phyloP scores from a whole-genome alignment of 2,888 invertebrate species.

The Protodeltote pygarga region DNA sequence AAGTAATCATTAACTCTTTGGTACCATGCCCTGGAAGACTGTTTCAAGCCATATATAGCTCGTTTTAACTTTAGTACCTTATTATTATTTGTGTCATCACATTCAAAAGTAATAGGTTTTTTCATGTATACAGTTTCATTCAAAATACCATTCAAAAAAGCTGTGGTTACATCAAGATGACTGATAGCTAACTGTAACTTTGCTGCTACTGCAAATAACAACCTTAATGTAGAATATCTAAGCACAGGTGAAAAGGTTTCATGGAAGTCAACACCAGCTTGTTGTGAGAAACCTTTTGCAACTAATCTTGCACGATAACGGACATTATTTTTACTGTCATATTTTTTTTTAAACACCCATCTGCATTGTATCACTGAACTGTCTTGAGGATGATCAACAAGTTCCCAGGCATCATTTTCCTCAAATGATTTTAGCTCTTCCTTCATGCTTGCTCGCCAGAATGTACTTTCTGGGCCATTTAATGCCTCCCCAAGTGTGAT shows the following conservation, averaged over 20 bases:
- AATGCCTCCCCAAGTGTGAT: slow-evolving; percentile 1
- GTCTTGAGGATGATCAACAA: slow-evolving; percentile 1
- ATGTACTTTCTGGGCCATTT: slow-evolving; percentile 1
- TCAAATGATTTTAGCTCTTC: slow-evolving; percentile 5
- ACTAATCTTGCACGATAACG: slow-evolving; percentile 20
- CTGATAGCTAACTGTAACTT: not conserved
- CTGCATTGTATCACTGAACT: not conserved
- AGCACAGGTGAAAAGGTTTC: slow-evolving; percentile 9
- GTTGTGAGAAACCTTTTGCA: slow-evolving; percentile 21
- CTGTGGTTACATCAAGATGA: slow-evolving; percentile 8
- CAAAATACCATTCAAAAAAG: slow-evolving; percentile 9
- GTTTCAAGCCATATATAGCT: slow-evolving; percentile 6
- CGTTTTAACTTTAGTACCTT: not conserved
- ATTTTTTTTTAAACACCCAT: slow-evolving; percentile 5
- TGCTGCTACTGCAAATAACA: slow-evolving; percentile 6
- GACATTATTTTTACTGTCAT: slow-evolving; percentile 8
- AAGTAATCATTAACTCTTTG: slow-evolving; percentile 1
- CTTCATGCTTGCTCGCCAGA: slow-evolving; percentile 2
- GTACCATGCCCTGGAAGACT: not conserved
- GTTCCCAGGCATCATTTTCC: slow-evolving; percentile 11
- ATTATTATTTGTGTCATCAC: not conserved
- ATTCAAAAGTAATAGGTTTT: not conserved
- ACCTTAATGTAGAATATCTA: not conserved
- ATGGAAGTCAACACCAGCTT: slow-evolving; percentile 9
- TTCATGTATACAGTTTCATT: slow-evolving; percentile 4